A percentile compares a stretch with the other conserved stretches of the same genome.
phyloP scores from a whole-genome alignment of 2,113 vertebrate species.

The Cavia porcellus region DNA sequence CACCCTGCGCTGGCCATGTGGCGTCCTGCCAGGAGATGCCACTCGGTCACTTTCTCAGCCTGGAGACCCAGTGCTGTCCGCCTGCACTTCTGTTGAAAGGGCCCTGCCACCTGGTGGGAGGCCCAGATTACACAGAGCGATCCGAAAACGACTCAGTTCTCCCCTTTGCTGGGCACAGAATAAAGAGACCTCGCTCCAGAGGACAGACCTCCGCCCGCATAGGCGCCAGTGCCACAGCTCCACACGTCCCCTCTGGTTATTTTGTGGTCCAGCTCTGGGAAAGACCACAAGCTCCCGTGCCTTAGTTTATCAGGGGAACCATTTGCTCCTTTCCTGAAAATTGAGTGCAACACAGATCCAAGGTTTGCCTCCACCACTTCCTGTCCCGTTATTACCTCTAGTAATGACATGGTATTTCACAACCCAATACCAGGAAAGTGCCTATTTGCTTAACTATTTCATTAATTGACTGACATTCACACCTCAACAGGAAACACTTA shows the following conservation, averaged over 20 bases:
- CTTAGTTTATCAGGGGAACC: not conserved
- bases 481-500: not conserved
- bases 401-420: not conserved
- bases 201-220: not conserved
- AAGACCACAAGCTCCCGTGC: not conserved
- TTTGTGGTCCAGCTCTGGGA: not conserved
- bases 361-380: not conserved
- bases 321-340: too few relatives aligned
- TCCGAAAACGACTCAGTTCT: not conserved
- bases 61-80: not conserved
- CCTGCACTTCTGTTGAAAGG: not conserved
- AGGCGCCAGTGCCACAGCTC: rapidly evolving
- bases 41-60: not conserved
- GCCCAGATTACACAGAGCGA: not conserved
- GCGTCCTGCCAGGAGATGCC: not conserved
- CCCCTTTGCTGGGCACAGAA: not conserved
- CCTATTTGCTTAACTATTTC: not conserved
- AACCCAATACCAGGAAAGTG: not conserved
- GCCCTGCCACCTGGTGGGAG: not conserved
- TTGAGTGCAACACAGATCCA: not conserved
- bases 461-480: not conserved
- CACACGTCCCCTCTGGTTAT: not conserved
- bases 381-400: not conserved
- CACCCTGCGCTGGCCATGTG: not conserved
- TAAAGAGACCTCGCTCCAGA: not conserved